Evolutionary conservation across 2,888 invertebrate genomes (phyloP), one percentile per base, ranked within the genome.

Genomic region (Buathra laborator): DNA sequence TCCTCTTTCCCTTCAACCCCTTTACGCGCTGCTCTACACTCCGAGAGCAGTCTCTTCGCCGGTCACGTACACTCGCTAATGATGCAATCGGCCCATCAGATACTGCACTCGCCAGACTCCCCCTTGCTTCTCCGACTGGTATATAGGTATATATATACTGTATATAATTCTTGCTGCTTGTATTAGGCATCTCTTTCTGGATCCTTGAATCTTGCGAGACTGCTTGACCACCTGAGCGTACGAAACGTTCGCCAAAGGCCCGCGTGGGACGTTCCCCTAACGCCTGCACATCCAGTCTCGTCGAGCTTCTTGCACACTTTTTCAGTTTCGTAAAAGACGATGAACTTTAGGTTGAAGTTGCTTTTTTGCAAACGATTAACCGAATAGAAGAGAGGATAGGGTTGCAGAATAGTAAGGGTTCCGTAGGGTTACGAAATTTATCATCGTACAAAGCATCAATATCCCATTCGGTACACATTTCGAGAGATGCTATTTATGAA

Each of bases 21-120:
- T 62, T 46, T 72, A 43, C 67, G 24, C 56, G 56, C 44, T 64
- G 67, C 62, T 32, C 56, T 48, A 29, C 43, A 68, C 71, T 80
- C 76, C 43, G 66, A 48, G 59, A 24, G 16, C 48, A 51, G 24
- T 46, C 51, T 75, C 71, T 44, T 66, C 29, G 71, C 19, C 77
- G 76, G 76, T 89, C 90, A 90, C 90, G 89, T 90, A 90, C 88
- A 80, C 87, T 89, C 88, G 90, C 90, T 91, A 91, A 91, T 91
- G 91, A 90, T 91, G 91, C 90, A 91, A 91, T 91, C 91, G 91
- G 87, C 88, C 88, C 89, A 90, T 91, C 90, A 88, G 90, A 89
- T 90, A 89, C 70, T 64, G 84, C 48, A 44, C 81, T 59, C 72
- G 72, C 29, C 77, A 82, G 62, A 87, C 85, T 88, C 86, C 84